Percentiles rank a stretch among this genome's conserved stretches.
These are phyloP conservation scores for Thera obeliscata DNA, from an alignment of 2,888 invertebrate species.

Conservation along the genomic window DNA sequence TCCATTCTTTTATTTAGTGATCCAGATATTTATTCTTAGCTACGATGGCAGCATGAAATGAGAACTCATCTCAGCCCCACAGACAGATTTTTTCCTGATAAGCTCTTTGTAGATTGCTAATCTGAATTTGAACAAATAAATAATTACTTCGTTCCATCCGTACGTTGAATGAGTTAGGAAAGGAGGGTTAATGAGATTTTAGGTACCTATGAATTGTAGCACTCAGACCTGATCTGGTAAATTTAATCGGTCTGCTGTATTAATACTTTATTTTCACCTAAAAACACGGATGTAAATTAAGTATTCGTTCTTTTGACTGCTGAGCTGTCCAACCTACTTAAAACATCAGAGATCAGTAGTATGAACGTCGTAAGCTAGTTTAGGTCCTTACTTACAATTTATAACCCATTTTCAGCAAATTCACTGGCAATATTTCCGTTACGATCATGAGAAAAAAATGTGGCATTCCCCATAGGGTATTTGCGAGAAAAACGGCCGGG, in stretches of 20 bases:
- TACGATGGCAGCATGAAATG: conserved; percentile 18
- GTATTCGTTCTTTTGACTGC: too few species aligned
- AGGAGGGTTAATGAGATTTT: conserved; percentile 22
- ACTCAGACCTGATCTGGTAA: background rate
- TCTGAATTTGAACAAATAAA: conserved; percentile 34
- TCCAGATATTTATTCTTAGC: conserved; percentile 3
- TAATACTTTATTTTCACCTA: background rate
- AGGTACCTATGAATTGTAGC: conserved; percentile 5
- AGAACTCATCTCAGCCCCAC: conserved; percentile 30
- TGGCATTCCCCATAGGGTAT: conserved; percentile 5
- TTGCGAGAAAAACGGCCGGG: conserved; percentile 3
- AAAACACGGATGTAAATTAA: too few species aligned
- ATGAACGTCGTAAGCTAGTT: too few species aligned
- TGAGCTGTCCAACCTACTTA: too few species aligned
- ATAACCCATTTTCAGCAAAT: background rate
- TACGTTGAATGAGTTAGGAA: conserved; percentile 14
- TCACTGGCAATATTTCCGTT: background rate
- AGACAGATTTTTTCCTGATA: conserved; percentile 28
- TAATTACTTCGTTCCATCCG: conserved; percentile 30
- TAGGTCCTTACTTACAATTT: background rate
- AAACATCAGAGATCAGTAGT: too few species aligned
- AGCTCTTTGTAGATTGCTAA: conserved; percentile 35
- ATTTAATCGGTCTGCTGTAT: background rate
- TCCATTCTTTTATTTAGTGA: background rate
- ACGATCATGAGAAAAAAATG: conserved; percentile 13